A percentile compares a stretch with the other conserved stretches of the same genome.
These are phyloP conservation scores for Hetaerina americana DNA, from an alignment of 1,140 invertebrate genomes.

Conservation along the genomic window DNA sequence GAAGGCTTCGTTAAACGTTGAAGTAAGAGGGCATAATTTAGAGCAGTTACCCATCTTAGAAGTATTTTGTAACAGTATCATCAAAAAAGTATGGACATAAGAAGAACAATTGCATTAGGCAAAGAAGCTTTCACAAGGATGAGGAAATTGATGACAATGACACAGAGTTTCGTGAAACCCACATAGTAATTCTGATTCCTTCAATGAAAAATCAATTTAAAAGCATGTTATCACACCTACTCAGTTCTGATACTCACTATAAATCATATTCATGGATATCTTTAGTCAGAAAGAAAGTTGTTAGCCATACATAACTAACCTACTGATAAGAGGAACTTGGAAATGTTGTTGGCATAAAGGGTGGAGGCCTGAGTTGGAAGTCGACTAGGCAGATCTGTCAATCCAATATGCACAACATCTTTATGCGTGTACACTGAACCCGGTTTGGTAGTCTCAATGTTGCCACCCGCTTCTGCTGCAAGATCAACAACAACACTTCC, in stretches of 20 bases:
- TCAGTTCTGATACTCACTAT: background rate
- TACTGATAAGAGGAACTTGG: slow-evolving; percentile 72
- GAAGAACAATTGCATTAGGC: too few relatives aligned
- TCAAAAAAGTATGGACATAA: too few relatives aligned
- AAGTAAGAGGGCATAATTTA: too few relatives aligned
- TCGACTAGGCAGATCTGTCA: slow-evolving; percentile 72
- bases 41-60: too few relatives aligned
- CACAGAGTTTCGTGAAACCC: too few relatives aligned
- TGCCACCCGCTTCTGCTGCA: slow-evolving; percentile 79
- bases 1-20: too few relatives aligned
- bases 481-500: slow-evolving; percentile 82
- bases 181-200: too few relatives aligned
- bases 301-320: slow-evolving; percentile 28
- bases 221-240: too few relatives aligned
- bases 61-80: too few relatives aligned
- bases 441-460: slow-evolving; percentile 70
- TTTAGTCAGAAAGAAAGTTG: background rate
- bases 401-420: slow-evolving; percentile 72
- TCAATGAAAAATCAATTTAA: too few relatives aligned
- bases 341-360: slow-evolving; percentile 82
- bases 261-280: background rate
- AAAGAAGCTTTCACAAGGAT: too few relatives aligned
- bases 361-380: slow-evolving; percentile 77
- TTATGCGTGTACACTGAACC: slow-evolving; percentile 61
- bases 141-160: too few relatives aligned